Conservation (phyloP, 2,888 invertebrate genomes). For the Hemistola chrysoprasaria region DNA sequence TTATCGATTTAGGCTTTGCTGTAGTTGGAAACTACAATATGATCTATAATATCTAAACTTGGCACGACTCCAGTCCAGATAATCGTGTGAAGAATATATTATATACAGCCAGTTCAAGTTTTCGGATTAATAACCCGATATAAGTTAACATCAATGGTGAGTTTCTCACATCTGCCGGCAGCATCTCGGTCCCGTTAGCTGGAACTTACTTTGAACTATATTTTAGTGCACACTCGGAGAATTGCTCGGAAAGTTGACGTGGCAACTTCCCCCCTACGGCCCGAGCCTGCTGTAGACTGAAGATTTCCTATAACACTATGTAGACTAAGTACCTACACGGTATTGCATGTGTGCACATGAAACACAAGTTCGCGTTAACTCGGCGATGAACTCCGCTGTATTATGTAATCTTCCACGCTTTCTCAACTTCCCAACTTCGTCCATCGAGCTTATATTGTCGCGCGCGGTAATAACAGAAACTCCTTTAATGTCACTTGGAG, state of each 20-base stretch:
- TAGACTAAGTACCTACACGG: conserved; percentile 34
- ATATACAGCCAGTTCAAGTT: conserved; percentile 33
- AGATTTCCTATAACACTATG: conserved; percentile 47
- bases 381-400: conserved; percentile 44
- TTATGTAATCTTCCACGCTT: conserved; percentile 55
- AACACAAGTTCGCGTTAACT: conserved; percentile 51
- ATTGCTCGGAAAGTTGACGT: conserved; percentile 55
- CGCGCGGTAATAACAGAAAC: conserved; percentile 54
- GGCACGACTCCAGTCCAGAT: conserved; percentile 26
- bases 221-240: conserved; percentile 56
- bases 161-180: conserved; percentile 39
- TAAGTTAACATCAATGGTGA: conserved; percentile 40
- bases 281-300: conserved; percentile 34
- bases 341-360: conserved; percentile 46
- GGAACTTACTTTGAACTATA: conserved; percentile 65
- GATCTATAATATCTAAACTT: conserved; percentile 20
- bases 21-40: conserved; percentile 22
- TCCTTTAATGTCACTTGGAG: conserved; percentile 53
- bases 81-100: conserved; percentile 28
- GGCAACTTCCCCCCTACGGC: conserved; percentile 34
- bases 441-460: conserved; percentile 47
- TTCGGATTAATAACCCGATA: conserved; percentile 34
- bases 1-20: conserved; percentile 22
- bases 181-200: conserved; percentile 42
- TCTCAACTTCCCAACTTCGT: conserved; percentile 48